A percentile compares a stretch with the other conserved stretches of the same genome.
These are phyloP conservation scores for Cyrtorhinus lividipennis DNA, from an alignment of 1,140 invertebrate genomes.

Conservation along the genomic window DNA sequence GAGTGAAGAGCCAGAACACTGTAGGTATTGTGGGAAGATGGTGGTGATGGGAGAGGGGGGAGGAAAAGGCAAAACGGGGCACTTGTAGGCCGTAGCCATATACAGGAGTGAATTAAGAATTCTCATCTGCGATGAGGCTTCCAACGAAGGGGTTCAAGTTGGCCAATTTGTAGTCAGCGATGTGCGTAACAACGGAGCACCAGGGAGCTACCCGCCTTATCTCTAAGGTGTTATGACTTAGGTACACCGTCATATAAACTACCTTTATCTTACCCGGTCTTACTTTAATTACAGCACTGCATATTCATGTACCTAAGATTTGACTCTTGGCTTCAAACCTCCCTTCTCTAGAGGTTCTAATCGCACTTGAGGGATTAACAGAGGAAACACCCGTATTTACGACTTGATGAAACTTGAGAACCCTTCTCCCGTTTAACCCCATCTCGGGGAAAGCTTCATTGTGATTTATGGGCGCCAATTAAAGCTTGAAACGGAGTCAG, in stretches of 20 bases:
- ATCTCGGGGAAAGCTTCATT: not conserved
- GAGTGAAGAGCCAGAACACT: not conserved
- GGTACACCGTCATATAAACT: constrained; percentile 9
- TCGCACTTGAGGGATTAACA: constrained; percentile 8
- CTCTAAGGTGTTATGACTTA: constrained; percentile 6
- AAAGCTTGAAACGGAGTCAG: not conserved
- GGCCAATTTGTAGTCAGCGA: constrained; percentile 6
- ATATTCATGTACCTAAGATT: constrained; percentile 9
- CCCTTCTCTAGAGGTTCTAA: not conserved
- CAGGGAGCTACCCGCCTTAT: not conserved
- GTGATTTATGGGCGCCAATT: constrained; percentile 6
- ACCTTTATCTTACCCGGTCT: constrained; percentile 4
- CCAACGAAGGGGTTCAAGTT: not conserved
- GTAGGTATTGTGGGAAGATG: not conserved
- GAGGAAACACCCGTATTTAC: constrained; percentile 9
- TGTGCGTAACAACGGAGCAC: constrained; percentile 1
- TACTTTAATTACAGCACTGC: constrained; percentile 5
- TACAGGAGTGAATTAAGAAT: constrained; percentile 2
- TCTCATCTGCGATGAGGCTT: not conserved
- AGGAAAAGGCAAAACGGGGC: not conserved
- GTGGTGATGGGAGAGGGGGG: not conserved
- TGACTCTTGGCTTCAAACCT: not conserved
- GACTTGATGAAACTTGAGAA: constrained; percentile 8
- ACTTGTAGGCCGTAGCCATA: not conserved
- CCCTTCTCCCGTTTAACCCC: not conserved